Conservation (phyloP, 2,113 vertebrate genomes). For the Aspiorhynchus laticeps region DNA sequence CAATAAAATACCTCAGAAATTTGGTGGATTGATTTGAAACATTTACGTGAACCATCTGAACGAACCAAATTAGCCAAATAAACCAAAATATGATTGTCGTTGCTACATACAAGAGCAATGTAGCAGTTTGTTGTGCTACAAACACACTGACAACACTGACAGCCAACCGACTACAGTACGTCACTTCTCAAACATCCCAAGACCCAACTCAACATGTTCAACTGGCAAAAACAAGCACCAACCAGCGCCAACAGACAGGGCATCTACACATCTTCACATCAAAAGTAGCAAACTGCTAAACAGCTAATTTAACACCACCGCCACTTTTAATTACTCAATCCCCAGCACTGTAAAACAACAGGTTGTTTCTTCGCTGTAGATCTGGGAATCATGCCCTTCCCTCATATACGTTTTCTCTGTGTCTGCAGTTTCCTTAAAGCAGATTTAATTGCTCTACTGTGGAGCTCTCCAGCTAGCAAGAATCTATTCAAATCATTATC, state of each 20-base stretch:
- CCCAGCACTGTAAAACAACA: conserved; percentile 1
- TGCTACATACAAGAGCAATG: background rate
- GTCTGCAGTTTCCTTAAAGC: conserved; percentile 34
- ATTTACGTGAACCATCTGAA: background rate
- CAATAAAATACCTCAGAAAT: too few relatives aligned
- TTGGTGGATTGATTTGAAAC: too few relatives aligned
- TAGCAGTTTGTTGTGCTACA: background rate
- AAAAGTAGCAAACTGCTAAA: background rate
- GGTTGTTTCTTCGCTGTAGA: background rate
- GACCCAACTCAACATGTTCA: too few relatives aligned
- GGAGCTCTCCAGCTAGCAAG: conserved; percentile 42
- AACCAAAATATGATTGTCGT: background rate
- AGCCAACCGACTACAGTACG: too few relatives aligned
- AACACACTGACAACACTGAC: too few relatives aligned
- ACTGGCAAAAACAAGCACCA: too few relatives aligned
- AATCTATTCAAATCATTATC: conserved; percentile 50
- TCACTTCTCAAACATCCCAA: too few relatives aligned
- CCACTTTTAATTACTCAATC: background rate
- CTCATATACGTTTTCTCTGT: background rate
- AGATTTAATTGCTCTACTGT: conserved; percentile 45
- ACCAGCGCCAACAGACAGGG: too few relatives aligned
- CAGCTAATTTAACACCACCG: background rate
- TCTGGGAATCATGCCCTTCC: background rate
- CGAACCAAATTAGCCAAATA: too few relatives aligned
- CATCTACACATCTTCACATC: background rate